Conservation (phyloP, 2,797 vertebrate species). For the Phalloptychus januarius region DNA sequence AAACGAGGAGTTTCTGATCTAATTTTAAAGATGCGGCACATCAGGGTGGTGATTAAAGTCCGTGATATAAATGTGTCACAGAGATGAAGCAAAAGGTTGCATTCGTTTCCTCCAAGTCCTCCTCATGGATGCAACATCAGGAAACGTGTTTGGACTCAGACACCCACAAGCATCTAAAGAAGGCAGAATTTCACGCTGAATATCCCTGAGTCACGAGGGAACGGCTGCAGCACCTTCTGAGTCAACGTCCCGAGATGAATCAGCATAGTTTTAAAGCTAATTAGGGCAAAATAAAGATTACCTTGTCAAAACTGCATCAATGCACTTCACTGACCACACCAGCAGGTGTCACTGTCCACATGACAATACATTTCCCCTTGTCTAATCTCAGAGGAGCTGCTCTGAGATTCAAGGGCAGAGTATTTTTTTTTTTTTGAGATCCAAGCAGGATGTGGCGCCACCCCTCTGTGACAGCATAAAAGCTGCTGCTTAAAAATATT, state of each 20-base stretch:
- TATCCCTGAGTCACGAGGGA: conserved; percentile 33
- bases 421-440: conserved; percentile 4
- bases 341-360: conserved; percentile 28
- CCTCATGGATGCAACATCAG: conserved; percentile 31
- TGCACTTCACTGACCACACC: background rate
- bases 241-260: background rate
- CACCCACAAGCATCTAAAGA: conserved; percentile 18
- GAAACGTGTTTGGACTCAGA: background rate
- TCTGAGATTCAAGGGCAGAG: conserved; percentile 1
- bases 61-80: background rate
- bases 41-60: background rate
- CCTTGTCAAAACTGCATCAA: background rate
- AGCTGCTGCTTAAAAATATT: conserved; percentile 24
- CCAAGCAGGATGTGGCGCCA: conserved; percentile 59
- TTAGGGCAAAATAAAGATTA: conserved; percentile 18
- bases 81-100: background rate
- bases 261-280: background rate
- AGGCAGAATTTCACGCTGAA: conserved; percentile 24
- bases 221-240: conserved; percentile 20
- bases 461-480: conserved; percentile 47
- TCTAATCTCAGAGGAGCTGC: conserved; percentile 17
- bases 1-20: background rate
- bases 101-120: background rate
- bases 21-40: background rate
- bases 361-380: background rate